Evolutionary conservation across 2,113 vertebrate genomes (phyloP).

Genomic region (Gallinago undulata): DNA sequence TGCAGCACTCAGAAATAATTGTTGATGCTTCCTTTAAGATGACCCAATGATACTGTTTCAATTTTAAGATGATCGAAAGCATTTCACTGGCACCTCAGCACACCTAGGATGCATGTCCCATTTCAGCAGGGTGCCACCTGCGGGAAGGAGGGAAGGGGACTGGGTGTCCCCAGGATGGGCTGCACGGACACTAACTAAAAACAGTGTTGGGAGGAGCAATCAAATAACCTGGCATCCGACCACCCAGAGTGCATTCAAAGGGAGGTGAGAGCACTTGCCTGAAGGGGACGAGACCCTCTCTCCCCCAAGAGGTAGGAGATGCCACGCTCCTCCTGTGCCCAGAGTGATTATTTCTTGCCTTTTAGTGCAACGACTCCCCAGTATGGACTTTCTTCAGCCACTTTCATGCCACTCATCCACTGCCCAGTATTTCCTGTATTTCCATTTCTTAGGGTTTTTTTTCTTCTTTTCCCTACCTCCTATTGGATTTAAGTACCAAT

Average conservation of each 20-base stretch:
- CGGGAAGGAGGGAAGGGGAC: background rate
- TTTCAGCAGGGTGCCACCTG: background rate
- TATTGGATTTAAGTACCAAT: background rate
- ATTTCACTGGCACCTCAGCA: background rate
- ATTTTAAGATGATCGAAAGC: background rate
- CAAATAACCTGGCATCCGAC: fast-evolving
- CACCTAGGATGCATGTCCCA: too few relatives aligned
- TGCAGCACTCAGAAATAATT: background rate
- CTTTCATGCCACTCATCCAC: background rate
- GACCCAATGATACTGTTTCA: background rate
- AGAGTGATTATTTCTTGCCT: background rate
- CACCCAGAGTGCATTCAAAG: fast-evolving
- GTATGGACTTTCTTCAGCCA: background rate
- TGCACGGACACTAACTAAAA: background rate
- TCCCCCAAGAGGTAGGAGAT: too few relatives aligned
- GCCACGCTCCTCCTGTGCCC: background rate
- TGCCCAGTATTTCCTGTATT: background rate
- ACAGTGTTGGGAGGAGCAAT: background rate
- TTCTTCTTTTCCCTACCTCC: background rate
- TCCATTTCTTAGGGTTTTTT: background rate
- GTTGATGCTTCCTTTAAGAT: background rate
- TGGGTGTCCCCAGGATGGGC: background rate
- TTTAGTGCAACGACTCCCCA: background rate
- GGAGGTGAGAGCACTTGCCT: background rate
- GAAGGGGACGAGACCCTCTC: background rate